Percentiles rank a stretch among this genome's conserved stretches.
Evolutionary conservation across 2,797 vertebrate species (phyloP).

Genomic region (Simalia tracyae): DNA sequence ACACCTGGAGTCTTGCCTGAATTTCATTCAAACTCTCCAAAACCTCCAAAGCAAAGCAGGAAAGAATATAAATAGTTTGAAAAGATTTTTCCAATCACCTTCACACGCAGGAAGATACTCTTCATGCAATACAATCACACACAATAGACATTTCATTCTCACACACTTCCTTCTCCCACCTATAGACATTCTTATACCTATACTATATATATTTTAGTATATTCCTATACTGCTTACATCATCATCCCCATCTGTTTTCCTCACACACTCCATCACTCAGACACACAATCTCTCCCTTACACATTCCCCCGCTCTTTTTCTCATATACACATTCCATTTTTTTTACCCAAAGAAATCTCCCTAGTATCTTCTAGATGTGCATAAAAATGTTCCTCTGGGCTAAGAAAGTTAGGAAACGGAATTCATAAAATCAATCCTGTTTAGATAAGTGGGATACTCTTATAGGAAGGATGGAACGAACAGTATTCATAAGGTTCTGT

Average conservation of each 20-base stretch:
- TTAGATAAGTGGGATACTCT: background rate
- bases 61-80: background rate
- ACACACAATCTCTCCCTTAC: background rate
- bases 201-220: background rate
- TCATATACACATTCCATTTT: background rate
- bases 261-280: background rate
- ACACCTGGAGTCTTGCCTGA: background rate
- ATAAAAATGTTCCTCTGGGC: background rate
- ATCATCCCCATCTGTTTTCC: background rate
- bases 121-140: background rate
- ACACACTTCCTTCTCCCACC: background rate
- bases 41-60: background rate
- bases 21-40: background rate
- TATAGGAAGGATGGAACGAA: background rate
- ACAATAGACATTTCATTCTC: background rate
- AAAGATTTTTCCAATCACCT: constrained; percentile 7
- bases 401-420: too few relatives aligned
- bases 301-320: background rate
- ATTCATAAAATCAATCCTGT: background rate
- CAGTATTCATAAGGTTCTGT: background rate
- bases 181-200: background rate
- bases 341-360: background rate
- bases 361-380: background rate
- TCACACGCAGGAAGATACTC: background rate
- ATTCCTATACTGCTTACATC: background rate